Evolutionary conservation across 1,140 invertebrate genomes (phyloP).

Genomic region (Pogonus chalceus): DNA sequence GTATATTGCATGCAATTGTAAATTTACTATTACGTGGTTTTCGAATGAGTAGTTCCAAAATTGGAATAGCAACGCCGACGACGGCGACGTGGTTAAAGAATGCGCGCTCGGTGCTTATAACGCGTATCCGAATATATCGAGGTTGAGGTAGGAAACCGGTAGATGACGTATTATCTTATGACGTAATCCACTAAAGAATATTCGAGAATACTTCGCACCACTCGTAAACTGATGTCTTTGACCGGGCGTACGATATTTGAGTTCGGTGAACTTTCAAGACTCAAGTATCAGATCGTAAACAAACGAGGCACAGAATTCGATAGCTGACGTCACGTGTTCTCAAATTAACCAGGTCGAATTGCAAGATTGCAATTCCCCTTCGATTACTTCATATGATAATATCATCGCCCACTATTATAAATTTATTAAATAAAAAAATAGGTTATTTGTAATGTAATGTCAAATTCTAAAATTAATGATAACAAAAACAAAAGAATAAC

Average conservation of each 20-base stretch:
- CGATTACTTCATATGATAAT: neutral
- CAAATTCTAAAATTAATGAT: no score
- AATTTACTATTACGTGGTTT: no score
- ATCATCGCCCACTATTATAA: neutral
- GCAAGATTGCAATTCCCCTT: neutral
- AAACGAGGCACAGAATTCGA: neutral
- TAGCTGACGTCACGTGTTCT: neutral
- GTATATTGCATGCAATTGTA: no score
- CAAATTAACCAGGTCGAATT: neutral
- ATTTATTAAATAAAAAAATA: no score
- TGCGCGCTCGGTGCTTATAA: no score
- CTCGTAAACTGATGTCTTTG: slow-evolving; percentile 34
- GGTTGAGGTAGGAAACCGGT: slow-evolving; percentile 34
- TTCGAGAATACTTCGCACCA: slow-evolving; percentile 35
- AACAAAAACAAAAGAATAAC: no score
- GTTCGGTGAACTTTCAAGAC: neutral
- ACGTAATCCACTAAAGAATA: slow-evolving; percentile 36
- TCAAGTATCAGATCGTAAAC: neutral
- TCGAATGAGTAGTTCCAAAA: no score
- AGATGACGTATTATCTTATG: slow-evolving; percentile 27
- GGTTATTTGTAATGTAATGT: no score
- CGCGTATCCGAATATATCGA: no score
- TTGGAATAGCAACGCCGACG: no score
- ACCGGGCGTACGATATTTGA: slow-evolving; percentile 29
- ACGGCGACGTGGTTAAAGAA: no score